Evolutionary conservation across 1,140 invertebrate species (phyloP), one percentile per base, ranked within the genome.

Genomic region (Lordiphosa collinella): DNA sequence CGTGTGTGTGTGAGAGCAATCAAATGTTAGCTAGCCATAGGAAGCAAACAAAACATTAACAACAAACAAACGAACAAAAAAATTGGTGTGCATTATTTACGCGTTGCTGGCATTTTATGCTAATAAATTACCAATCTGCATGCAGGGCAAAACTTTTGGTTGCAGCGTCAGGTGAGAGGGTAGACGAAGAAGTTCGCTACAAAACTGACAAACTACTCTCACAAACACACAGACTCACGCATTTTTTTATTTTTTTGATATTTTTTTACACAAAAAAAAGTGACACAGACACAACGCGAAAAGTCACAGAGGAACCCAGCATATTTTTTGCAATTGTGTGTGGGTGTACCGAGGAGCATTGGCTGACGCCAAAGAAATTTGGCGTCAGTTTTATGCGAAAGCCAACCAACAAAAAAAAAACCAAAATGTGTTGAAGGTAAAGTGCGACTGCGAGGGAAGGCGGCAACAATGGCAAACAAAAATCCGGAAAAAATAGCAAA

Each of bases 101-200:
- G 76, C 71, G 66, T 63, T 72, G 66, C 71, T 80, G 66, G 62
- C 62, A 84, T 76, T 82, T 84, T 84, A 84, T 82, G 76, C 76
- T 76, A 82, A 82, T 82, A 82, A 82, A 82, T 82, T 82, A 82
- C 78, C 76, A 82, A 82, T 82, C 84, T 82, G 78, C 78, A 76
- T 49, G 63, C 31, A 72, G 71, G 58, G 78, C 60, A 58, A 76
- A 82, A 84, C 67, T 80, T 80, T 76, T 47, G 25, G 38, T 70
- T 67, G 78, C 76, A 69, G 50, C 41, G 44, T 55, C 67, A 68
- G 75, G 64, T 74, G 69, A 22, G 25, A 10, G 41, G 25, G 40
- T 10, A 9, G 18, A 29, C 8, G 31, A 38, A 29, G 22, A 13
- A 22, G 41, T 51, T 64, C 37, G 48, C 60, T 29, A 29, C 55